phyloP scores from a whole-genome alignment of 2,797 vertebrate genomes.

The Lates japonicus region DNA sequence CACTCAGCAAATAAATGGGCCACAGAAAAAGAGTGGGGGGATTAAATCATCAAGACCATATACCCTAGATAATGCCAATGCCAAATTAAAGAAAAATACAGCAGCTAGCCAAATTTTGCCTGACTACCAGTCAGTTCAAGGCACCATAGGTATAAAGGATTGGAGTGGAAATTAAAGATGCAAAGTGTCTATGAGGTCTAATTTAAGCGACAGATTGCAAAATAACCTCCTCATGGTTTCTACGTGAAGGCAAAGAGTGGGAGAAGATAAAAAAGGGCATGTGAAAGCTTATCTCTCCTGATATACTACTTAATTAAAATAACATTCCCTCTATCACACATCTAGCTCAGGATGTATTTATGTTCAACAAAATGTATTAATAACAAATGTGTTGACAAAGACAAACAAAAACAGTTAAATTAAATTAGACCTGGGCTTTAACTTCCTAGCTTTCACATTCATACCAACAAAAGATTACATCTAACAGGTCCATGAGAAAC shows the following conservation, averaged over 20 bases:
- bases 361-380: too few relatives aligned
- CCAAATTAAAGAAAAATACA: slow-evolving; percentile 14
- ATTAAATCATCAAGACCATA: background rate
- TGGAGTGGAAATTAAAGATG: background rate
- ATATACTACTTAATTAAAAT: too few relatives aligned
- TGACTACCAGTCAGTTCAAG: slow-evolving; percentile 39
- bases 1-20: background rate
- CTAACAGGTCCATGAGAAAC: background rate
- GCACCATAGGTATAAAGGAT: slow-evolving; percentile 45
- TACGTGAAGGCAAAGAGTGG: slow-evolving; percentile 2
- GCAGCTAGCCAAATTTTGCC: slow-evolving; percentile 20
- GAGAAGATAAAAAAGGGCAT: background rate
- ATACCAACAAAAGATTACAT: background rate
- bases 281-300: too few relatives aligned
- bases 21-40: background rate
- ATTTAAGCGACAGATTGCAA: background rate
- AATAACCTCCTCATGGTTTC: background rate
- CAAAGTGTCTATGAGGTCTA: background rate
- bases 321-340: too few relatives aligned
- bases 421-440: background rate
- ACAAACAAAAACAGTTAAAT: too few relatives aligned
- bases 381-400: too few relatives aligned
- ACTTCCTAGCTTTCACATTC: background rate
- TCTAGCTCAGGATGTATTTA: too few relatives aligned
- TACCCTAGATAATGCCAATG: background rate